These are phyloP conservation scores for Aix galericulata DNA, from an alignment of 2,113 vertebrate genomes.

Conservation along the genomic window DNA sequence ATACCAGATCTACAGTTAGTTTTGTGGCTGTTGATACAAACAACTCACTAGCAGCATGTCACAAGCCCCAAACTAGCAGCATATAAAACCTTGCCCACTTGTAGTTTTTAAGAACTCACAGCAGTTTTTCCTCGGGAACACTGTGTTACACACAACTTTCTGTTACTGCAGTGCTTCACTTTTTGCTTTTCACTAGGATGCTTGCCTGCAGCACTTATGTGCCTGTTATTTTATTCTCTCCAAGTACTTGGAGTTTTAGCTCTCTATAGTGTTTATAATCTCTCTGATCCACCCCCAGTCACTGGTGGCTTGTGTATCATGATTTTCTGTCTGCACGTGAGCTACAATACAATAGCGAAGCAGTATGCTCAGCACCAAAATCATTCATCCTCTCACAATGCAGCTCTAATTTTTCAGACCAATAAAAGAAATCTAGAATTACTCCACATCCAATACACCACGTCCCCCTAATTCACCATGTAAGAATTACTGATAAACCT, in stretches of 20 bases:
- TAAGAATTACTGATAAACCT: neutral
- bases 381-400: fast-evolving
- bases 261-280: neutral
- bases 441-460: neutral
- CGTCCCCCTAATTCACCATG: neutral
- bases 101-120: neutral
- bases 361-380: neutral
- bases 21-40: too few species aligned
- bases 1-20: neutral
- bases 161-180: neutral
- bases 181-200: neutral
- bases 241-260: neutral
- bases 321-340: neutral
- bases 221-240: neutral
- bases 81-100: neutral
- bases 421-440: neutral
- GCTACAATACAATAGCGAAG: neutral
- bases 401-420: neutral
- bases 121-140: neutral
- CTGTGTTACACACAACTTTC: neutral
- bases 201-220: fast-evolving
- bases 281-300: neutral
- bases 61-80: neutral
- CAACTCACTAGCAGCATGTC: neutral
- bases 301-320: neutral